These are phyloP conservation scores for Poecilia velifera DNA, from an alignment of 2,797 vertebrate genomes.

Conservation along the genomic window DNA sequence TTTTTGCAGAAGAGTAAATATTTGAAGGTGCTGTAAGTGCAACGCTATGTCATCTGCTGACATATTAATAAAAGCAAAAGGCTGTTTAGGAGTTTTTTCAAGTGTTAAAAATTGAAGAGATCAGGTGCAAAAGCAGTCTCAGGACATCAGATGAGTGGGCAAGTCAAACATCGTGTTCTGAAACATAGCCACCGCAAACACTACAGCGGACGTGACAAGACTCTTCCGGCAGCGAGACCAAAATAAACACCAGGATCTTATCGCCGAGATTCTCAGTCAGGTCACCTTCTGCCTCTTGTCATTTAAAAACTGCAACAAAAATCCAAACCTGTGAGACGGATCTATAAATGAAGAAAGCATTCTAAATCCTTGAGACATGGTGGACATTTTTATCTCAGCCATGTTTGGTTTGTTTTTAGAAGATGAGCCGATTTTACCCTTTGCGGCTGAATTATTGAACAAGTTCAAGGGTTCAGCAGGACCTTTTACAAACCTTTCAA, in stretches of 20 bases:
- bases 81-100: constrained; percentile 73
- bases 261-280: neutral
- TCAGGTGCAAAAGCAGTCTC: constrained; percentile 52
- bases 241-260: constrained; percentile 9
- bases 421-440: constrained; percentile 19
- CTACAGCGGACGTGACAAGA: constrained; percentile 34
- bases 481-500: constrained; percentile 4
- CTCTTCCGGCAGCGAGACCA: constrained; percentile 10
- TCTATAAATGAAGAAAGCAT: neutral
- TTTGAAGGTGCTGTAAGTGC: constrained; percentile 66
- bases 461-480: constrained; percentile 24
- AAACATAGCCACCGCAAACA: constrained; percentile 72
- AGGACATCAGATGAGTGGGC: constrained; percentile 54
- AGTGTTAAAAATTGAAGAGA: constrained; percentile 67
- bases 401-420: neutral
- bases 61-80: constrained; percentile 78
- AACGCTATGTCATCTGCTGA: constrained; percentile 63
- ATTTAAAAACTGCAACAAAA: neutral
- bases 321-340: neutral
- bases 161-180: constrained; percentile 73
- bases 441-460: constrained; percentile 19
- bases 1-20: constrained; percentile 66
- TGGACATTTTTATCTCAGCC: constrained; percentile 17
- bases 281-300: neutral
- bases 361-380: constrained; percentile 9